Evolutionary conservation across 2,888 invertebrate genomes (phyloP), one percentile per base, ranked within the genome.

Genomic region (Drosophila planitibia): DNA sequence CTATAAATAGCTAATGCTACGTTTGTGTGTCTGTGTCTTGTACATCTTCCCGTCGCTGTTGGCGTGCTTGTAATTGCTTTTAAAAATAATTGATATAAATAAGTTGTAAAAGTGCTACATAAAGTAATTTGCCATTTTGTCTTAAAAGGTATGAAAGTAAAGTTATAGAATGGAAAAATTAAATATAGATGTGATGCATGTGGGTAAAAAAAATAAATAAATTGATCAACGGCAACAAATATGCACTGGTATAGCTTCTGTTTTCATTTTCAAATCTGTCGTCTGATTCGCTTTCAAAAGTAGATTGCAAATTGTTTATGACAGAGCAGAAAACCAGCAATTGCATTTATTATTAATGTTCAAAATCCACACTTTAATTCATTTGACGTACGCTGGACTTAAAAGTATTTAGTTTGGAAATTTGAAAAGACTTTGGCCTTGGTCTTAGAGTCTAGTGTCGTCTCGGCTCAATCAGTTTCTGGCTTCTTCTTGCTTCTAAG

Each of bases 41-140:
- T 55, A 37, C 25, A 64, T 32, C 28, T 44, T 19, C 16, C 35
- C 51, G 32, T 61, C 44, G 59, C 32, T 37, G 41, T 52, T 22
- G 14, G n/a, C 54, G 22, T 53, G 59, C 30, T 55, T 70, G 55
- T 68, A 70, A 70, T 67, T 70, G 64, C 32, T 52, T 65, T 61
- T 44, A 25, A 25, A 41, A 70, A 74, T 54, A 67, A 74, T 67
- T 70, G 39, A 61, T 74, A 41, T 58, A 67, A 70, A 76, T 70
- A 65, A 60, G 52, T 53, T 39, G 35, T 41, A 57, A 71, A 67
- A 39, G 71, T 60, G 39, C 16, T 64, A 14, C 35, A 39, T 62
- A 37, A 32, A 35, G 14, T 32, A 16, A 32, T 14, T 33, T 35
- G 3, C 52, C 16, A 44, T 4, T 22, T 12, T 16, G 14, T 37